Conservation (phyloP, 2,113 vertebrate species). For the Cynopterus brachyotis region DNA sequence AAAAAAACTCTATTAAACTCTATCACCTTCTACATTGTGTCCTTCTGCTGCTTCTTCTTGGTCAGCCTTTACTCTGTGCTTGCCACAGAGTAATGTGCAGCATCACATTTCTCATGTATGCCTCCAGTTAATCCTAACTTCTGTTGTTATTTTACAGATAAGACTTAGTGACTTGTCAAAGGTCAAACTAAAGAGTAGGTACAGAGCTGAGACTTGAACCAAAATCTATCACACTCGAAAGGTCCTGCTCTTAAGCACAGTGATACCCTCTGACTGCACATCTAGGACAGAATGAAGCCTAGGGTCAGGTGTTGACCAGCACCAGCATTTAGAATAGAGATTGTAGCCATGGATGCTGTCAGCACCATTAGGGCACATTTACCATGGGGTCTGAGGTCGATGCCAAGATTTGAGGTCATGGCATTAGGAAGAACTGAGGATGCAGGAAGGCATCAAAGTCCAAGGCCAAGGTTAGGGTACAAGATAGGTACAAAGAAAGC, state of each 20-base stretch:
- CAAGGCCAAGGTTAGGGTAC: background rate
- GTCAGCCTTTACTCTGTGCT: background rate
- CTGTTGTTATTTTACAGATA: background rate
- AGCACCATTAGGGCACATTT: background rate
- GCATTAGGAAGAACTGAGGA: background rate
- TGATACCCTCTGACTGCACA: background rate
- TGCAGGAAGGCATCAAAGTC: background rate
- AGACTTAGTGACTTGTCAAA: background rate
- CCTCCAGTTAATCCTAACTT: background rate
- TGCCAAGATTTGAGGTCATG: background rate
- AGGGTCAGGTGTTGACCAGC: background rate
- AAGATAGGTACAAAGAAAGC: background rate
- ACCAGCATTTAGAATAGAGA: background rate
- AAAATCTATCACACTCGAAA: background rate
- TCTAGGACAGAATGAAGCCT: background rate
- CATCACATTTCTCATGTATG: background rate
- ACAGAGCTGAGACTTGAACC: background rate
- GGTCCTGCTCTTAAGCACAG: background rate
- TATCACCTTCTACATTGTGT: background rate
- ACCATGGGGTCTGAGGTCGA: background rate
- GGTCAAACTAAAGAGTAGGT: background rate
- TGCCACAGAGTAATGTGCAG: too few species aligned
- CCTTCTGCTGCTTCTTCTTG: background rate
- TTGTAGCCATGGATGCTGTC: too few species aligned
- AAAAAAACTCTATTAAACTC: background rate